Base-by-base conservation (phyloP, 2,888 invertebrate species). In the Yponomeuta sedellus region DNA sequence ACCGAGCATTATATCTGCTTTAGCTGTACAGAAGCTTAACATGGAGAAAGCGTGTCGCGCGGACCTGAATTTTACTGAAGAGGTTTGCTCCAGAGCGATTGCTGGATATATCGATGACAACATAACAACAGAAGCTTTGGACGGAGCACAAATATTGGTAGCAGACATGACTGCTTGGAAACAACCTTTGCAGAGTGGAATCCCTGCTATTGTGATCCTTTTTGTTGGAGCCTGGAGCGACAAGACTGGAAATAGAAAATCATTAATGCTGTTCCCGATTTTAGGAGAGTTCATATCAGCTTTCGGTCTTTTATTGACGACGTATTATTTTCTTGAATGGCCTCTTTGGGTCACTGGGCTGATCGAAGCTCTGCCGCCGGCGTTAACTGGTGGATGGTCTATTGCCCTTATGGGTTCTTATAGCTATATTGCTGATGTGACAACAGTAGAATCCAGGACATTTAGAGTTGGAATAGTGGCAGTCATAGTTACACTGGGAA, bases 201-300 rank as follows among this genome's bases (percentile, higher is more conserved):
- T 94, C 57, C 93, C 94, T 34, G 91, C 92, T 0, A 73, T 93
- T n/a, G 78, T 92, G 0, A 92, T 93, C 64, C 72, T 93, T 34
- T 92, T 93, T 69, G 81, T 93, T 28, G 94, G 94, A 5, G 92
- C 93, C 0, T 94, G 94, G 94, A 93, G 93, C 71, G 94, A 94
- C 70, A 86, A 89, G 70, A 92, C 92, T 63, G 92, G 92, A 10
- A 89, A 92, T 67, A 83, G 93, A 69, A 93, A 93, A 77, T 83
- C 86, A 1, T 85, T 93, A 67, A 92, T 94, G 86, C 73, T 94
- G 0, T 73, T 92, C 25, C 93, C 94, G 0, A 80, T 93, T 19
- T 67, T 91, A 0, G 93, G 93, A 6, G 93, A 93, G 77, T 75
- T 93, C 2, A 74, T 93, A 67, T 86, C 92, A 0, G 77, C 92